A percentile compares a stretch with the other conserved stretches of the same genome.
Conservation (phyloP, 2,113 vertebrate genomes). For the Sceloporus tristichus region DNA sequence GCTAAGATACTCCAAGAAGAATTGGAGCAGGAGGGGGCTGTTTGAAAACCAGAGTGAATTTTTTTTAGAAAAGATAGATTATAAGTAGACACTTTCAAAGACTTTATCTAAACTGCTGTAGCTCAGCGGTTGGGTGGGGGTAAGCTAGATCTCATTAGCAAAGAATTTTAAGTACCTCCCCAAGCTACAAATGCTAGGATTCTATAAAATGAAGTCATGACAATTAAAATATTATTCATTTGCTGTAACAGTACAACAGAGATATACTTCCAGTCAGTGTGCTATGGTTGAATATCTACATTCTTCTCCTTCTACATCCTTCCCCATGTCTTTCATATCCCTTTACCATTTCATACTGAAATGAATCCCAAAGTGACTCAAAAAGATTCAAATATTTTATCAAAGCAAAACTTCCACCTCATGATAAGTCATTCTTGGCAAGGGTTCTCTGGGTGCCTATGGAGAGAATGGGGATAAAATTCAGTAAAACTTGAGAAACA, state of each 20-base stretch:
- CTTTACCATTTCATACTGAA: background rate
- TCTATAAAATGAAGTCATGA: too few species aligned
- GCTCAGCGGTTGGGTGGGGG: too few species aligned
- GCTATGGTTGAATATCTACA: constrained; percentile 3
- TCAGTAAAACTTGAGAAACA: too few species aligned
- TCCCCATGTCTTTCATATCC: background rate
- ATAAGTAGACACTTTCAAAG: background rate
- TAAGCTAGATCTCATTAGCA: too few species aligned
- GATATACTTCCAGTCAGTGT: background rate
- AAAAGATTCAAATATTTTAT: background rate
- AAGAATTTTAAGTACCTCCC: too few species aligned
- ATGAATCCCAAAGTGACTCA: background rate
- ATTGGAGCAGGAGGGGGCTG: background rate
- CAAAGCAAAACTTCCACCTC: background rate
- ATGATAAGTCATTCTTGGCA: background rate
- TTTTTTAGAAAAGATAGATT: background rate
- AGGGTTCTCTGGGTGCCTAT: background rate
- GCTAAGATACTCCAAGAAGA: background rate
- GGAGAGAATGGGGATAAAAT: constrained; percentile 6
- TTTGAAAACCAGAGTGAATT: background rate
- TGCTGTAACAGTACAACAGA: too few species aligned
- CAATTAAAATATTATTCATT: too few species aligned
- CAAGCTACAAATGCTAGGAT: too few species aligned
- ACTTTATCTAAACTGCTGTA: too few species aligned
- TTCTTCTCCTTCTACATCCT: background rate